These are phyloP conservation scores for Imbricaverruca yamaguchii DNA, from an alignment of 2,888 invertebrate species.

Conservation along the genomic window DNA sequence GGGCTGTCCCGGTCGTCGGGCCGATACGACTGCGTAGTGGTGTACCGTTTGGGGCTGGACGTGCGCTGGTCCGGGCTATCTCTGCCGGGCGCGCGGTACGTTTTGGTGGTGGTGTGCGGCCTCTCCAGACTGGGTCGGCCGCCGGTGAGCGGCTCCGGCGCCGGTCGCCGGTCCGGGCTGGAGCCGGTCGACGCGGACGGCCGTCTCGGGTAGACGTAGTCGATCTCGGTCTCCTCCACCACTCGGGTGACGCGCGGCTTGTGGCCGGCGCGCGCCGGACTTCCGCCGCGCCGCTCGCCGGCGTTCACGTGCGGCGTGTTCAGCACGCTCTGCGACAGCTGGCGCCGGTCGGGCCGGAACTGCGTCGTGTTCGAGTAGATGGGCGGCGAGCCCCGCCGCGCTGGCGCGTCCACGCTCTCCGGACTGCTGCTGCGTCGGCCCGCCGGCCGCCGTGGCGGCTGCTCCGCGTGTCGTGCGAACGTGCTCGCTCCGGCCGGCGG, in stretches of 20 bases:
- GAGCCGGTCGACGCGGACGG: not conserved
- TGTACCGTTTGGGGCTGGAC: not conserved
- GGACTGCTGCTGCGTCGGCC: conserved; percentile 4
- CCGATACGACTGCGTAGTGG: not conserved
- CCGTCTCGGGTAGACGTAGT: not conserved
- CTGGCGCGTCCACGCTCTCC: not conserved
- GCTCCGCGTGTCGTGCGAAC: conserved; percentile 9
- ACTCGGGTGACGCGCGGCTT: not conserved
- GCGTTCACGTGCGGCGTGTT: not conserved
- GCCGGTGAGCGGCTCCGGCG: not conserved
- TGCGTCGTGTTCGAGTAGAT: not conserved
- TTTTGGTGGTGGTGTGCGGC: not conserved
- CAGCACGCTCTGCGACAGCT: not conserved
- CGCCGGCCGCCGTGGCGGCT: not conserved
- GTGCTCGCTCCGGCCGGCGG: not conserved
- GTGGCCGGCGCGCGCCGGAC: not conserved
- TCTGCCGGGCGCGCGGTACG: not conserved
- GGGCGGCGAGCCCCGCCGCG: not conserved
- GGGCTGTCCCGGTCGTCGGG: not conserved
- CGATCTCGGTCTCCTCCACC: conserved; percentile 12
- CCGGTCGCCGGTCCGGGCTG: not conserved
- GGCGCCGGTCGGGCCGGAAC: not conserved
- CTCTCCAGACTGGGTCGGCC: not conserved
- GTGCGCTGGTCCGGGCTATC: not conserved
- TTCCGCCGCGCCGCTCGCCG: not conserved